Evolutionary conservation across 2,113 vertebrate genomes (phyloP).

Genomic region (Chionis minor): DNA sequence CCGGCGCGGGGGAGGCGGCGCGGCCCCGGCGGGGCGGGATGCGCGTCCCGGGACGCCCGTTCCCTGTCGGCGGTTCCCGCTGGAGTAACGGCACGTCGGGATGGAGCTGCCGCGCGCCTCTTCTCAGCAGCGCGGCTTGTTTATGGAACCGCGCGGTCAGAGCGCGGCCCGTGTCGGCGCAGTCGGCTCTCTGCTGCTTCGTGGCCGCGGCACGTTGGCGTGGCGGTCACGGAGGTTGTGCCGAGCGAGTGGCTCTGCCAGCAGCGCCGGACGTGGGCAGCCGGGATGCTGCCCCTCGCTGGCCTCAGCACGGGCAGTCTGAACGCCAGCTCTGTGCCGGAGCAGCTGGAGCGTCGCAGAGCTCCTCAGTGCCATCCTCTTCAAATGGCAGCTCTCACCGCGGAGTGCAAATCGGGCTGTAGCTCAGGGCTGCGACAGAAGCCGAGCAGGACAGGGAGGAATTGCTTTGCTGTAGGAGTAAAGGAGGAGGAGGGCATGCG

Average conservation of each 20-base stretch:
- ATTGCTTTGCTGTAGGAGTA: background rate
- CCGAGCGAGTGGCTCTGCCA: no score
- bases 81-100: no score
- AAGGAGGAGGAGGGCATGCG: background rate
- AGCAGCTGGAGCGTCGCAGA: background rate
- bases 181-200: fast-evolving
- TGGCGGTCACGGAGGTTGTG: background rate
- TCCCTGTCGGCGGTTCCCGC: no score
- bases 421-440: background rate
- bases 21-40: no score
- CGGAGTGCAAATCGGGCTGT: background rate
- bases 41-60: no score
- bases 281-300: background rate
- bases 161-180: no score
- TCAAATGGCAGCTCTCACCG: background rate
- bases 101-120: no score
- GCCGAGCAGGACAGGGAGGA: background rate
- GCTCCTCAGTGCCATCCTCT: background rate
- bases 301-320: background rate
- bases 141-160: no score
- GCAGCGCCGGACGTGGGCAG: background rate
- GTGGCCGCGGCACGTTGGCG: no score
- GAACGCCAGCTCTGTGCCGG: background rate
- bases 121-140: no score
- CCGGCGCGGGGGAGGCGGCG: no score